phyloP scores from a whole-genome alignment of 2,888 invertebrate genomes.

The Campoletis raptor region DNA sequence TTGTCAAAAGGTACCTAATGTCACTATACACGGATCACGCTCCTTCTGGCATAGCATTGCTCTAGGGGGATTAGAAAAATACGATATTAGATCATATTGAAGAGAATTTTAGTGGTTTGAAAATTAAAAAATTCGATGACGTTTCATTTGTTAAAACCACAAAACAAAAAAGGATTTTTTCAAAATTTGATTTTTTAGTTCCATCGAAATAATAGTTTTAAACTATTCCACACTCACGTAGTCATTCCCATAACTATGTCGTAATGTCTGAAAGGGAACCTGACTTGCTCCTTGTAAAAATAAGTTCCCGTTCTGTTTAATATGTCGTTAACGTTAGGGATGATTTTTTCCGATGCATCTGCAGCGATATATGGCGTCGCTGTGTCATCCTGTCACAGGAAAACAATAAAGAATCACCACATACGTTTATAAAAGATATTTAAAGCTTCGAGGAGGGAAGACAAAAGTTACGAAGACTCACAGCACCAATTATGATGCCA shows the following conservation, averaged over 20 bases:
- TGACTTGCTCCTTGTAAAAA: conserved; percentile 12
- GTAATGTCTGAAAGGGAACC: conserved; percentile 25
- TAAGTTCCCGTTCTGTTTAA: not conserved
- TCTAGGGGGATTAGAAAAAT: not conserved
- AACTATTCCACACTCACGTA: conserved; percentile 1
- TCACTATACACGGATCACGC: not conserved
- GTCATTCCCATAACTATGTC: conserved; percentile 41
- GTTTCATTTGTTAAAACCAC: not conserved
- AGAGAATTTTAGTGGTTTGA: not conserved
- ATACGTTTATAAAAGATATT: not conserved
- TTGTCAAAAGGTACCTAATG: not conserved
- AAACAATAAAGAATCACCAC: not conserved
- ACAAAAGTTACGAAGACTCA: not conserved
- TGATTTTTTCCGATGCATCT: not conserved
- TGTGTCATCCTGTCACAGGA: conserved; percentile 17
- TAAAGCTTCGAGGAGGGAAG: not conserved
- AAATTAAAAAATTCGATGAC: not conserved
- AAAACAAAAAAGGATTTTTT: not conserved
- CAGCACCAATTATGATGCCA: conserved; percentile 22
- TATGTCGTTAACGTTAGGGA: not conserved
- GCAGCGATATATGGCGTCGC: conserved; percentile 1
- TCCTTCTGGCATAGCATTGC: not conserved
- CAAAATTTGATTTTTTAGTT: not conserved
- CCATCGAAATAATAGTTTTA: not conserved
- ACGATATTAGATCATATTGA: not conserved